A percentile compares a stretch with the other conserved stretches of the same genome.
Conservation (phyloP, 1,140 invertebrate species). For the Drosophila ercepeae region DNA sequence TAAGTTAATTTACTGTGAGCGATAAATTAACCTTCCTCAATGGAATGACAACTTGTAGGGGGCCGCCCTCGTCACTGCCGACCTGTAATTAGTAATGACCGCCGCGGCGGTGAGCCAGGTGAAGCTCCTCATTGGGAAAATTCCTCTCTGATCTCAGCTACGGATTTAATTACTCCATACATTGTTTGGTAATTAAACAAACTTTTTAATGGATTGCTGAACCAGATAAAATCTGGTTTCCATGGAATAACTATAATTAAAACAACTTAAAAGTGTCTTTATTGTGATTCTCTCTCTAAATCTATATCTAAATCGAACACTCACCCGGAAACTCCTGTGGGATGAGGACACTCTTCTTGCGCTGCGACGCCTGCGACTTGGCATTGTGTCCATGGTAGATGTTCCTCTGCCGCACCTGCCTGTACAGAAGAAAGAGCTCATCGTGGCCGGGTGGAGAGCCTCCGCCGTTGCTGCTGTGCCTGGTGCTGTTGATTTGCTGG, state of each 20-base stretch:
- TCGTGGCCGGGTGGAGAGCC: conserved; percentile 48
- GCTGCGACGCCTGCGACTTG: conserved; percentile 67
- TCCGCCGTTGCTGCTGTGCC: conserved; percentile 24
- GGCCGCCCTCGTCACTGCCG: conserved; percentile 2
- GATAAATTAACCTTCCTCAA: conserved; percentile 12
- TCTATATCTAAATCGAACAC: conserved; percentile 6
- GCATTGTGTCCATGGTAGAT: conserved; percentile 82
- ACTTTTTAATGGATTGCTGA: background rate
- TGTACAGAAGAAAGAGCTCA: conserved; percentile 79
- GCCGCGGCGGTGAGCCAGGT: background rate
- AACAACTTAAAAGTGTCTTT: too few relatives aligned
- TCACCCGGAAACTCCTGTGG: conserved; percentile 83
- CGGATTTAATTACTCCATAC: background rate
- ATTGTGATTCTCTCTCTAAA: too few relatives aligned
- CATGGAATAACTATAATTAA: background rate
- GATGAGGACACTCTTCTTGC: conserved; percentile 81
- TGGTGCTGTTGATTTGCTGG: conserved; percentile 33
- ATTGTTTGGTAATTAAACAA: background rate
- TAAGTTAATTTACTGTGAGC: conserved; percentile 16
- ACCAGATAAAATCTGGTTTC: background rate
- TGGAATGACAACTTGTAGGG: conserved; percentile 10
- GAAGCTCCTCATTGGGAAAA: background rate
- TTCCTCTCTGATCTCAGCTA: conserved; percentile 2
- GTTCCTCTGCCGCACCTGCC: conserved; percentile 71
- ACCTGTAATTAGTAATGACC: conserved; percentile 14